These are phyloP conservation scores for Cuculus canorus DNA, from an alignment of 2,797 vertebrate species.

Conservation along the genomic window DNA sequence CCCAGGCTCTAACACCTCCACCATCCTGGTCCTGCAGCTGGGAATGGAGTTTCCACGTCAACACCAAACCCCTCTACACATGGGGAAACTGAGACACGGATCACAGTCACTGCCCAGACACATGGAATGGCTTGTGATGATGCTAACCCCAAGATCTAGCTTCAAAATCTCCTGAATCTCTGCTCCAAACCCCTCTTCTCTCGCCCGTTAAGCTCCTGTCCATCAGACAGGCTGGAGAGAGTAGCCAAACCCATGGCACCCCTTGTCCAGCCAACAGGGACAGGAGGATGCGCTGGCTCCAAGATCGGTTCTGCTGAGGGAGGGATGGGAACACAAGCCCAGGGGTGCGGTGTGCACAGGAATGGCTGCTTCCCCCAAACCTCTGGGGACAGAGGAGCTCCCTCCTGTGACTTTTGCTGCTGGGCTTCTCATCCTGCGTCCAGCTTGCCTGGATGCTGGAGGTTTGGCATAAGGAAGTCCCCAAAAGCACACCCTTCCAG, in stretches of 20 bases:
- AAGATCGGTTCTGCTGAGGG: neutral
- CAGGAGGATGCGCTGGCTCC: neutral
- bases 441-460: neutral
- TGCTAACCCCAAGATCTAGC: neutral
- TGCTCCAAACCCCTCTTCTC: neutral
- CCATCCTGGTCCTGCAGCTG: neutral
- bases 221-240: accelerated
- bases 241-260: neutral
- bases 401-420: neutral
- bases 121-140: neutral
- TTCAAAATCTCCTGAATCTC: neutral
- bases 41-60: neutral
- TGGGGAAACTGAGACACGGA: neutral
- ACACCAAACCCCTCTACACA: neutral
- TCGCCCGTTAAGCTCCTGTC: neutral
- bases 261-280: neutral
- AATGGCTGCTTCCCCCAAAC: neutral
- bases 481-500: neutral
- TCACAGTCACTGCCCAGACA: neutral
- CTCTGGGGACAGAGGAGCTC: neutral
- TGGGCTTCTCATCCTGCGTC: accelerated
- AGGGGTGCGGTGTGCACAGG: neutral
- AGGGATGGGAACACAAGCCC: neutral
- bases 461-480: neutral
- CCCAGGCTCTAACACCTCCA: neutral